These are phyloP conservation scores for Catamblyrhynchus diadema DNA, from an alignment of 2,797 vertebrate genomes.

Conservation along the genomic window DNA sequence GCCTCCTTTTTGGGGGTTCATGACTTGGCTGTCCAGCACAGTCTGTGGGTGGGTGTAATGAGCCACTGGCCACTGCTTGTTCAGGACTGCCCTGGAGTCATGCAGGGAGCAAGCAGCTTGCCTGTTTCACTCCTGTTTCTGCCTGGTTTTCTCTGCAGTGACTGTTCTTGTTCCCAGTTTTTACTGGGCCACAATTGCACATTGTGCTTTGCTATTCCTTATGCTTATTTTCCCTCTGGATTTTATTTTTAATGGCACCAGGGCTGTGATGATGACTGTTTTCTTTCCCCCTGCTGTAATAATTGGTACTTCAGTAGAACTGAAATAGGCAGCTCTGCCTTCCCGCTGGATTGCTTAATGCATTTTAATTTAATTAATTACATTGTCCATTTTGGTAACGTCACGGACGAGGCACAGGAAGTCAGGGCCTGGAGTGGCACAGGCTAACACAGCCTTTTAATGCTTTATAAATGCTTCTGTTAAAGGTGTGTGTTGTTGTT, in stretches of 20 bases:
- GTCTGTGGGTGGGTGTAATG: rapidly evolving
- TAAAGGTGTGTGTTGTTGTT: background rate
- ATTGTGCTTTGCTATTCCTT: background rate
- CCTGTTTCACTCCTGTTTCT: background rate
- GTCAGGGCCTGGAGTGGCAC: background rate
- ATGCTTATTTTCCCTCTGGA: background rate
- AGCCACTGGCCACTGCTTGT: background rate
- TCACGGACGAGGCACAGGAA: constrained; percentile 4
- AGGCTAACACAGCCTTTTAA: background rate
- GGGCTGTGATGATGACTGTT: background rate
- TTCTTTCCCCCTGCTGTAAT: constrained; percentile 32
- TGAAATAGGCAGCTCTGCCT: background rate
- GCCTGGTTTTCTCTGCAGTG: background rate
- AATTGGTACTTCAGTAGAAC: constrained; percentile 46
- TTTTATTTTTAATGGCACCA: background rate
- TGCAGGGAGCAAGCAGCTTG: background rate
- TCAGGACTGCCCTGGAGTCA: rapidly evolving
- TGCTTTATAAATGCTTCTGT: constrained; percentile 34
- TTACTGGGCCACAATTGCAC: background rate
- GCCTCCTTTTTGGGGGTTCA: background rate
- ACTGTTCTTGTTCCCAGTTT: background rate
- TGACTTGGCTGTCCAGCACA: background rate
- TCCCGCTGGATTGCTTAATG: constrained; percentile 40
- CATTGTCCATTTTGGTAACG: constrained; percentile 22
- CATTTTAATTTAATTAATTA: constrained; percentile 53